phyloP scores from a whole-genome alignment of 92 coral and sea anemone genomes.

The Phenganax subtilis region DNA sequence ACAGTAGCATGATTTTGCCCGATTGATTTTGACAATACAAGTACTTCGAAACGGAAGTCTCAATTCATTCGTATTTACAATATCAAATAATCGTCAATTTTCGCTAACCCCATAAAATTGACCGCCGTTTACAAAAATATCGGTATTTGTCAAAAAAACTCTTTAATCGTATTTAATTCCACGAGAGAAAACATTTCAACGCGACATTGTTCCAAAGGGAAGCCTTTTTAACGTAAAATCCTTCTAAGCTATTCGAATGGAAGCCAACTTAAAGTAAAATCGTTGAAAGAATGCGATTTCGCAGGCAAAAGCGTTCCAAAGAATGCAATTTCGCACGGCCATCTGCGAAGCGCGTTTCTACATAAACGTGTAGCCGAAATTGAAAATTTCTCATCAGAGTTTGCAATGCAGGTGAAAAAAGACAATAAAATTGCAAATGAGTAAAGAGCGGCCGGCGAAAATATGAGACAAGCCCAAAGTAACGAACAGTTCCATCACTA shows the following conservation, averaged over 20 bases:
- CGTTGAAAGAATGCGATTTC: background rate
- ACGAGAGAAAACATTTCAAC: no score
- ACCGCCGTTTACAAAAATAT: background rate
- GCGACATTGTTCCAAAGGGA: background rate
- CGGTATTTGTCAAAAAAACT: background rate
- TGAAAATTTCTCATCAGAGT: slow-evolving; percentile 33
- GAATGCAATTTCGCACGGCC: slow-evolving; percentile 8
- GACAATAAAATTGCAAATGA: slow-evolving; percentile 40
- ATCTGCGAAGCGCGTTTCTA: slow-evolving; percentile 24
- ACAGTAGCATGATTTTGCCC: background rate
- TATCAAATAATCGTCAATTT: slow-evolving; percentile 14
- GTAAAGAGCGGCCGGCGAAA: background rate
- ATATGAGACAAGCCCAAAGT: slow-evolving; percentile 1
- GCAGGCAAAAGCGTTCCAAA: slow-evolving; percentile 1
- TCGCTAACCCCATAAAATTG: background rate
- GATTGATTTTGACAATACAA: slow-evolving; percentile 21
- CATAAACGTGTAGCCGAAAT: slow-evolving; percentile 32
- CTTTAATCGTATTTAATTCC: no score
- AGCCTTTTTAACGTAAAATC: background rate
- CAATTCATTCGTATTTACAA: slow-evolving; percentile 23
- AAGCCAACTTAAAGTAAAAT: background rate
- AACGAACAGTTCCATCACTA: background rate
- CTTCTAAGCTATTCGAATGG: no score
- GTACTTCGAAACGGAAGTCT: slow-evolving; percentile 14
- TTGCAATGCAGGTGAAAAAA: slow-evolving; percentile 24